Base-by-base conservation (phyloP, 92 coral and sea anemone species). In the Metridium senile region DNA sequence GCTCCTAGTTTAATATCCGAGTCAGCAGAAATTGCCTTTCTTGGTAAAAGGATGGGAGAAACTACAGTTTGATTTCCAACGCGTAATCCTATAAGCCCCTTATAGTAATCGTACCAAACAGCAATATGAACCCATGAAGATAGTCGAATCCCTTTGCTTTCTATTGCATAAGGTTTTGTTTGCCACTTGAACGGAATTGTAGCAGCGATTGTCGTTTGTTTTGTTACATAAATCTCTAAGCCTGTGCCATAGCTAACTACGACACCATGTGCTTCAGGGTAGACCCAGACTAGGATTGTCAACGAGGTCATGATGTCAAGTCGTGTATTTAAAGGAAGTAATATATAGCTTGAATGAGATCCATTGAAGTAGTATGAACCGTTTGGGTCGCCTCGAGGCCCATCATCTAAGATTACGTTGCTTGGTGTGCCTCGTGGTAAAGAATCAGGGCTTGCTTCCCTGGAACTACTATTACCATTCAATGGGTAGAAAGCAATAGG, bases 251-350 rank as follows among this genome's bases (percentile, higher is more conserved):
- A 75, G 71, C 56, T 47, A 6, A 62, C 4, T 39, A 75, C 62
- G n/a, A 28, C 30, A 32, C 72, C 81, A 23, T 54, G 68, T 26
- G 9, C 7, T 57, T 62, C 81, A 23, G 72, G 72, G 19, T n/a
- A 19, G 13, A 75, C 23, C 81, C 81, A 75, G 10, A 70, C 61
- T 65, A 75, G 9, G 29, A 75, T 63, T 27, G 81, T 75, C 20
- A 75, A 61, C 26, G 72, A 25, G 27, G 63, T 46, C 20, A 18
- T 31, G 10, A 56, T 43, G 19, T 75, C 81, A 28, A 75, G 47
- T 39, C 33, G 71, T 31, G 62, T 62, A 20, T 34, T 25, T 32
- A 61, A 33, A 17, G 58, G 72, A 28, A 75, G 46, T 26, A 57
- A 9, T 20, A 75, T 26, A 45, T 25, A 75, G 59, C 69, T 57